Percentiles rank a stretch among this genome's conserved stretches.
These are phyloP conservation scores for Colaptes auratus DNA, from an alignment of 2,113 vertebrate species.

Conservation along the genomic window DNA sequence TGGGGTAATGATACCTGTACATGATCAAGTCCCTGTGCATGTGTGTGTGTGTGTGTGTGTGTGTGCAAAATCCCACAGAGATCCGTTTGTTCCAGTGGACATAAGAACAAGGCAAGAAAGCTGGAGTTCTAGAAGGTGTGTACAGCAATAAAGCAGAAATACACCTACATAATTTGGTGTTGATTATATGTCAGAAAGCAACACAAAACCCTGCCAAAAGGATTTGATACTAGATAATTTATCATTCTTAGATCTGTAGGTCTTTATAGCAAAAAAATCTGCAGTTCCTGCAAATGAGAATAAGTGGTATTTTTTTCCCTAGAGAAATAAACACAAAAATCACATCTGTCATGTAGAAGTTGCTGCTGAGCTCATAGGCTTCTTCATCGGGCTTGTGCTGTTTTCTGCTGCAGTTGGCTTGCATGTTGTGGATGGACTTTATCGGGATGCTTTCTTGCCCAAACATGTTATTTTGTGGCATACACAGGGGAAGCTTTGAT, in stretches of 20 bases:
- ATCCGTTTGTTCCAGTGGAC: background rate
- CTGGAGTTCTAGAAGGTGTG: background rate
- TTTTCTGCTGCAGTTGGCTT: background rate
- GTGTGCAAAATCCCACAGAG: background rate
- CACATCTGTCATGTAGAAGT: slow-evolving; percentile 32
- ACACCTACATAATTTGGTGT: background rate
- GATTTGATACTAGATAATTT: background rate
- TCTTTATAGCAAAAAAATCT: background rate
- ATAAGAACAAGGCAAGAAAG: background rate
- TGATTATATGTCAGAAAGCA: slow-evolving; percentile 12
- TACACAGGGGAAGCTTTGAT: background rate
- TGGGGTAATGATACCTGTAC: background rate
- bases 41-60: no score
- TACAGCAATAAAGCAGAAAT: background rate
- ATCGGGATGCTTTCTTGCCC: background rate
- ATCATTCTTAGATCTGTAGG: background rate
- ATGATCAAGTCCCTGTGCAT: background rate
- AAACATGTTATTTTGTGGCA: background rate
- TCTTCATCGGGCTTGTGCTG: background rate
- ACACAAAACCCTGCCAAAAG: background rate
- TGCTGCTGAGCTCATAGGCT: slow-evolving; percentile 8
- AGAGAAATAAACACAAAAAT: slow-evolving; percentile 38
- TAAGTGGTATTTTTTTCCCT: background rate
- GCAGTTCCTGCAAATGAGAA: background rate
- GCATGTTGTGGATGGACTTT: background rate